phyloP scores from a whole-genome alignment of 2,888 invertebrate genomes.

The Rugalucina vietnamica region DNA sequence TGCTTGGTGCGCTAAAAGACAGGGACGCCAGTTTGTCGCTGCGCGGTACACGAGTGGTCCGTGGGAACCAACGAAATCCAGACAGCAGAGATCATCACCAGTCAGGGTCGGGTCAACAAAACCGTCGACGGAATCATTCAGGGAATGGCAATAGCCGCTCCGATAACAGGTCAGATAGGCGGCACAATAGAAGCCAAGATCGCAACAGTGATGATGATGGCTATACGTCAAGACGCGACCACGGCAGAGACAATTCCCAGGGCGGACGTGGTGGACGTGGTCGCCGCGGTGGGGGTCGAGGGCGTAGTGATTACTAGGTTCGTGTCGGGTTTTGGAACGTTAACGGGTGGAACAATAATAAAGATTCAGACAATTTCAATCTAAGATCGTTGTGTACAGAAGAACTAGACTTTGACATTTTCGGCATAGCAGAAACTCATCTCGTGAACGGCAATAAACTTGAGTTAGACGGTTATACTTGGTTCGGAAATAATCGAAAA shows the following conservation, averaged over 20 bases:
- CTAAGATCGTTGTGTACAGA: neutral
- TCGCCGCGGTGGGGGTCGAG: neutral
- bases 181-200: neutral
- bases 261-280: neutral
- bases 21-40: neutral
- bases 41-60: neutral
- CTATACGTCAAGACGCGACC: neutral
- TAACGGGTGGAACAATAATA: neutral
- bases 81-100: neutral
- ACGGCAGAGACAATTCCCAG: neutral
- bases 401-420: neutral
- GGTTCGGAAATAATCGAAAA: slow-evolving; percentile 9
- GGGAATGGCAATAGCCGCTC: neutral
- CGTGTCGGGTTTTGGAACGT: slow-evolving; percentile 17
- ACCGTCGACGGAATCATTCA: neutral
- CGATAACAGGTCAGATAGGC: neutral
- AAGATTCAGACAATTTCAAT: neutral
- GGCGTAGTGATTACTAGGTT: neutral
- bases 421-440: slow-evolving; percentile 7
- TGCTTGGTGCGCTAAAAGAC: neutral
- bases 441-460: neutral
- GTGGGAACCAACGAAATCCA: neutral
- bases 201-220: neutral
- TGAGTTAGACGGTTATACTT: neutral
- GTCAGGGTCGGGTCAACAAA: neutral